Evolutionary conservation across 2,888 invertebrate genomes (phyloP).

Genomic region (Phengaris arion): DNA sequence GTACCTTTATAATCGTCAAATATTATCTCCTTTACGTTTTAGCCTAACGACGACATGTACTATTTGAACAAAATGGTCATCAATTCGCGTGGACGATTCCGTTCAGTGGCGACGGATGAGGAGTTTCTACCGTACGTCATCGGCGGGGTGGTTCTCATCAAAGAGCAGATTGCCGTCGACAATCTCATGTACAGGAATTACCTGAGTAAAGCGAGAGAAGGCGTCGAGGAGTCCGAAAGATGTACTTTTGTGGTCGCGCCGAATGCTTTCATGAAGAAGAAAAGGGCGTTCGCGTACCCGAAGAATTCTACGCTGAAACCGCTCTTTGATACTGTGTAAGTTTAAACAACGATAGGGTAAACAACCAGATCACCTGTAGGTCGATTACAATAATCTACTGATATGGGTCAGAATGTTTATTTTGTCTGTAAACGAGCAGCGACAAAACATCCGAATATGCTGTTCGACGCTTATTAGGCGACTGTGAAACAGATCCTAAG

Average conservation of each 20-base stretch:
- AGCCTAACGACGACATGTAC: slow-evolving; percentile 65
- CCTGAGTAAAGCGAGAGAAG: slow-evolving; percentile 77
- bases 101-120: slow-evolving; percentile 47
- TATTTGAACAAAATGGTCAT: slow-evolving; percentile 66
- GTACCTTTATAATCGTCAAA: neutral
- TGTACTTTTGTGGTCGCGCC: slow-evolving; percentile 89
- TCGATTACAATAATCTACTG: no score
- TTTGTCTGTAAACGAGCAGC: no score
- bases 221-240: slow-evolving; percentile 80
- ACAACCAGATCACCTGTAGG: no score
- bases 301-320: slow-evolving; percentile 78
- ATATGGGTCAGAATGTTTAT: no score
- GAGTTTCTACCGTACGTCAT: slow-evolving; percentile 58
- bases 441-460: no score
- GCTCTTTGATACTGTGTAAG: slow-evolving; percentile 86
- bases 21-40: neutral
- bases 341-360: slow-evolving; percentile 31
- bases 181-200: slow-evolving; percentile 86
- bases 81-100: slow-evolving; percentile 63
- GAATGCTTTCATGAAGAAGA: slow-evolving; percentile 81
- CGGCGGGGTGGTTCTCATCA: slow-evolving; percentile 72
- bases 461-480: no score
- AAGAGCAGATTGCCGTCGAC: slow-evolving; percentile 85
- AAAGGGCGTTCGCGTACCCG: slow-evolving; percentile 87
- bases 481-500: no score